Evolutionary conservation across 2,113 vertebrate genomes (phyloP).

Genomic region (Apodemus sylvaticus): DNA sequence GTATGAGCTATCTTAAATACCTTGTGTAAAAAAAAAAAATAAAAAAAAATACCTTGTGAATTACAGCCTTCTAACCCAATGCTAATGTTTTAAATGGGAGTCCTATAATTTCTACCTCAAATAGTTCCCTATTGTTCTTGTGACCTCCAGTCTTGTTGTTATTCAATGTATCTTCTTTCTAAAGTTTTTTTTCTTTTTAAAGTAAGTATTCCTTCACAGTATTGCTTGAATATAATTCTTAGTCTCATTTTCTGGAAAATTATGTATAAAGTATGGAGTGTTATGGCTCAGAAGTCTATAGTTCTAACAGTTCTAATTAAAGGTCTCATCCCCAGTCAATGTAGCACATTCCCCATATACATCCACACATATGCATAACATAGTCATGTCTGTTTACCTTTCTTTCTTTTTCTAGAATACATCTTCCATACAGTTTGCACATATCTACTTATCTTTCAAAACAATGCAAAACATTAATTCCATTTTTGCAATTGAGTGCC

Average conservation of each 20-base stretch:
- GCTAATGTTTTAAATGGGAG: neutral
- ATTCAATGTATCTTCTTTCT: neutral
- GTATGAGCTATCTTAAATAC: neutral
- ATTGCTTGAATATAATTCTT: neutral
- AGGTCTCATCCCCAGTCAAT: neutral
- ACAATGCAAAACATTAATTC: slow-evolving; percentile 11
- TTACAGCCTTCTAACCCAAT: neutral
- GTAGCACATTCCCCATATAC: neutral
- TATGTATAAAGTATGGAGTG: neutral
- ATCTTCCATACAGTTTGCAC: neutral
- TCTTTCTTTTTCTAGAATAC: neutral
- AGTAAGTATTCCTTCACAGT: neutral
- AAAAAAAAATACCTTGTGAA: too few species aligned
- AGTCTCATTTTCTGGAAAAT: neutral
- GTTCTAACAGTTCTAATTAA: neutral
- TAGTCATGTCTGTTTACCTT: neutral
- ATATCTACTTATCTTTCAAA: neutral
- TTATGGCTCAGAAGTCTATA: neutral
- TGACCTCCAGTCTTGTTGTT: neutral
- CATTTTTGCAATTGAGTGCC: neutral
- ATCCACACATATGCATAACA: neutral
- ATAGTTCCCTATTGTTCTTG: neutral
- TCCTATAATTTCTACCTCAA: neutral
- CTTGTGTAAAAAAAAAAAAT: too few species aligned
- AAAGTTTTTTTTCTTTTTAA: neutral